A percentile compares a stretch with the other conserved stretches of the same genome.
phyloP scores from a whole-genome alignment of 1,140 invertebrate genomes.

The Drosophila pachea region DNA sequence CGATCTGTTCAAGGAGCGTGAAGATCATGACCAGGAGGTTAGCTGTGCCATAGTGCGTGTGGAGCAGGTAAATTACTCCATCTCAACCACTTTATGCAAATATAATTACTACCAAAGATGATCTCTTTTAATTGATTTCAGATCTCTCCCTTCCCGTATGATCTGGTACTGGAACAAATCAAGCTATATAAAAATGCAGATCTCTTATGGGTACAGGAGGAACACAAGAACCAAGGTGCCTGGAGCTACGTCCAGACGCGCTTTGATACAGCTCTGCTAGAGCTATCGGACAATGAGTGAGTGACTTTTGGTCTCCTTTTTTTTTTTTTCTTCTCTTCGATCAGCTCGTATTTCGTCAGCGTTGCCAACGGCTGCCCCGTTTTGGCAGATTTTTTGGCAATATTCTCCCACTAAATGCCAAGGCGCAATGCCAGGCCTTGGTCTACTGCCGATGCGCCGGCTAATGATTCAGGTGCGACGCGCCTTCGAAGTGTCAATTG shows the following conservation, averaged over 20 bases:
- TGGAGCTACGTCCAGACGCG: constrained; percentile 97
- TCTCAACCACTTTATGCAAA: neutral
- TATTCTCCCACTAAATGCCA: constrained; percentile 51
- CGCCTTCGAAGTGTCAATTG: constrained; percentile 62
- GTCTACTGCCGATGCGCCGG: constrained; percentile 36
- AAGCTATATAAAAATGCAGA: constrained; percentile 94
- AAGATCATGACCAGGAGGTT: constrained; percentile 87
- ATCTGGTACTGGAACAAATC: constrained; percentile 93
- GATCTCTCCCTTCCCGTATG: constrained; percentile 98
- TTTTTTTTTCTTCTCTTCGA: neutral
- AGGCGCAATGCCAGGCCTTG: constrained; percentile 57
- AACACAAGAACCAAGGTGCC: constrained; percentile 98
- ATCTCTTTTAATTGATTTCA: constrained; percentile 70
- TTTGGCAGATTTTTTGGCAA: neutral
- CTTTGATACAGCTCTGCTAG: constrained; percentile 87
- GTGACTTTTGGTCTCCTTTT: constrained; percentile 15
- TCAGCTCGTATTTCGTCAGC: constrained; percentile 4
- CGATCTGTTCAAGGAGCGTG: constrained; percentile 92
- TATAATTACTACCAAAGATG: neutral
- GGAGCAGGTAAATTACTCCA: constrained; percentile 90
- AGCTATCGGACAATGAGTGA: constrained; percentile 48
- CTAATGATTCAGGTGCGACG: constrained; percentile 65
- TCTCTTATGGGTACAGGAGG: constrained; percentile 96
- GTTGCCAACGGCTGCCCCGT: neutral
- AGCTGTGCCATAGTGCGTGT: constrained; percentile 91